Conservation (phyloP, 2,797 vertebrate species). For the Heterohyrax brucei region DNA sequence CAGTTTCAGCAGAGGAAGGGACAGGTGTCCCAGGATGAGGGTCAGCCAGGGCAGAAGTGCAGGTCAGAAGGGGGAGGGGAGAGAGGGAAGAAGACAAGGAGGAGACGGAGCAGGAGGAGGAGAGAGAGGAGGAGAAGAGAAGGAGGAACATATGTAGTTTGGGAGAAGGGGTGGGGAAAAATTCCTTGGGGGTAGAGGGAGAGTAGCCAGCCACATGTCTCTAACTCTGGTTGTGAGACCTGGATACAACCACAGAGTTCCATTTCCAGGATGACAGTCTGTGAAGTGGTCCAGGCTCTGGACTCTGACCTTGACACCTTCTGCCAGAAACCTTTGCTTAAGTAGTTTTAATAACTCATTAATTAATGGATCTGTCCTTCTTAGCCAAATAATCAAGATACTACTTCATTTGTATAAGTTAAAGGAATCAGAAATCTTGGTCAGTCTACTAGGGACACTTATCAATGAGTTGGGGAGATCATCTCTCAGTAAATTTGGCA, state of each 20-base stretch:
- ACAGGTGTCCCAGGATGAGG: background rate
- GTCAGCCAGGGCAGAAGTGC: background rate
- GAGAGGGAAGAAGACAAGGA: too few species aligned
- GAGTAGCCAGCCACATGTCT: background rate
- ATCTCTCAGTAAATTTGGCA: background rate
- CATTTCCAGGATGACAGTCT: background rate
- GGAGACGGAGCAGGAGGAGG: too few species aligned
- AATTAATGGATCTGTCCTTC: conserved; percentile 74
- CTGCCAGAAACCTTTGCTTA: conserved; percentile 63
- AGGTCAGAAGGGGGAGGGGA: too few species aligned
- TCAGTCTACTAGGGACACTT: conserved; percentile 21
- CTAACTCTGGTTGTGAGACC: background rate
- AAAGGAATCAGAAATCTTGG: background rate
- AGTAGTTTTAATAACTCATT: conserved; percentile 78
- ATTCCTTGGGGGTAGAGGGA: background rate
- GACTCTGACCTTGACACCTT: too few species aligned
- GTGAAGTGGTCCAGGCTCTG: too few species aligned
- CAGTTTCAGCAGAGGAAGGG: background rate
- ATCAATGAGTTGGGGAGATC: background rate
- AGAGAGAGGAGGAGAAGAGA: too few species aligned
- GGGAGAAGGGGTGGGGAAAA: too few species aligned
- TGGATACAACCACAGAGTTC: too few species aligned
- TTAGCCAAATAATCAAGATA: conserved; percentile 77
- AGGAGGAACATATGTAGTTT: background rate
- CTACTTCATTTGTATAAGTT: conserved; percentile 53